Base-by-base conservation (phyloP, 2,888 invertebrate genomes). In the Danaus chrysippus region DNA sequence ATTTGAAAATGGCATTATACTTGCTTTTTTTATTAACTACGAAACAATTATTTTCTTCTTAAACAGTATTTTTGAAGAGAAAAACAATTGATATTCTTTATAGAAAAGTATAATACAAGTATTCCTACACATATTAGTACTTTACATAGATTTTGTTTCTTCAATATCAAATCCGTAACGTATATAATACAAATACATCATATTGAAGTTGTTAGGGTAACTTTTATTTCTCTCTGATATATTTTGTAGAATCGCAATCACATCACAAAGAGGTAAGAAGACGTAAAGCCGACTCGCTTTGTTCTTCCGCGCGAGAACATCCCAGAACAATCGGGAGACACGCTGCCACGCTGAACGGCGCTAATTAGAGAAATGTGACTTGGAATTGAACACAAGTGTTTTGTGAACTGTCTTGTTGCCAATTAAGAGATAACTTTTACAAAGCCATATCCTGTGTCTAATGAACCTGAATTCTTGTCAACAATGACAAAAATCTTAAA, bases 301-400 rank as follows among this genome's bases (percentile, higher is more conserved):
- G 49, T 49, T 49, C 49, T 49, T 49, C 49, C 49, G 49, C 49
- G 49, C 15, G 49, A n/a, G 49, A 49, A 49, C 17, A 17, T 17
- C 17, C 49, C 17, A 10, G 49, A 49, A 17, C 49, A 17, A 49
- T 49, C 23, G 23, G 23, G 23, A 34, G 2, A 34, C 23, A 34
- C 23, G 6, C 23, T 34, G 2, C 3, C 23, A 34, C 23, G 6
- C 23, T 34, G 23, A 34, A 34, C 23, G 49, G 10, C 17, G 49
- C 49, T 49, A 49, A 49, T 49, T 49, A 49, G 49, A 49, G 49
- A 49, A 49, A 49, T 49, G 17, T 49, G 17, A 49, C 49, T 49
- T 49, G 49, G 17, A 49, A 49, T 49, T 49, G 49, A 49, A 49
- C 17, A 17, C 15, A 17, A 49, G 49, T 49, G 49, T 49, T 34